Base-by-base conservation (phyloP, 92 coral and sea anemone genomes). In the Plumapathes pennacea region DNA sequence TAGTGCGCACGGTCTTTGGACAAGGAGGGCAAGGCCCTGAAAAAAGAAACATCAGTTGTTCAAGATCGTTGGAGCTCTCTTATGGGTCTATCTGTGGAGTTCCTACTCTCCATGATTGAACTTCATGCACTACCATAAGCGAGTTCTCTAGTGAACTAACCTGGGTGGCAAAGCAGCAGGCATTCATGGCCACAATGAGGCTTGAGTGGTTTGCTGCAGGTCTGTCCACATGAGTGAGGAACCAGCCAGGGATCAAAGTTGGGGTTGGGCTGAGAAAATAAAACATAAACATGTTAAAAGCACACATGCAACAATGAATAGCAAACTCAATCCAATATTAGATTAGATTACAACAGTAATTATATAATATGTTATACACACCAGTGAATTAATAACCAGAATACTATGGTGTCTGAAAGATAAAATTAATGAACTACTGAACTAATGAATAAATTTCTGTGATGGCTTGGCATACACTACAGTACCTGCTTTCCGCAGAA, bases 1-100 rank as follows among this genome's bases (percentile, higher is more conserved):
- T 55, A 25, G 74, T 57, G 34, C 40, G 90, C 34, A 92, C 96
- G 34, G 96, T 92, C 66, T 92, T 80, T 4, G 98, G 98, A 28
- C 98, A 92, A 10, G 98, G 96, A 44, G 98, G 98, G 50, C 98
- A 92, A 5, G 98, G 98, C 13, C 96, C 98, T 89, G 25, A 13
- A 47, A n/a, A n/a, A n/a, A n/a, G n/a, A n/a, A n/a, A n/a, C n/a
- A n/a, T n/a, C n/a, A n/a, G n/a, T n/a, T n/a, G n/a, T n/a, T n/a
- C n/a, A n/a, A n/a, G n/a, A n/a, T n/a, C n/a, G n/a, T n/a, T n/a
- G n/a, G n/a, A n/a, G n/a, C n/a, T n/a, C n/a, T n/a, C n/a, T n/a
- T n/a, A n/a, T n/a, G n/a, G n/a, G n/a, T n/a, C n/a, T n/a, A n/a
- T n/a, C n/a, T n/a, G n/a, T n/a, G n/a, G n/a, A n/a, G n/a, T n/a